These are phyloP conservation scores for Leucozona laternaria DNA, from an alignment of 2,888 invertebrate genomes.

Conservation along the genomic window DNA sequence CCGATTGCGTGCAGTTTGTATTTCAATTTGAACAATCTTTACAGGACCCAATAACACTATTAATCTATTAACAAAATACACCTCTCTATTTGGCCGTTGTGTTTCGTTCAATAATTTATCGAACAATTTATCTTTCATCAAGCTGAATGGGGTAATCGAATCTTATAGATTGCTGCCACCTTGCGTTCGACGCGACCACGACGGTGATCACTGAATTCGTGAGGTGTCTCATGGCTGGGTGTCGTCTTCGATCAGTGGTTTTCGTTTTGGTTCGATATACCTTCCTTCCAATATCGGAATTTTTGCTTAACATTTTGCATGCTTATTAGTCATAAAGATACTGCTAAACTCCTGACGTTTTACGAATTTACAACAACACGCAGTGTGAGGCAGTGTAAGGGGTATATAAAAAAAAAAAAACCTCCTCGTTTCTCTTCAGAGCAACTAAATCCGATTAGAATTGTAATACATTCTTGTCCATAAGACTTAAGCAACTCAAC, in stretches of 20 bases:
- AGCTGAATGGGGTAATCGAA: constrained; percentile 49
- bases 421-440: constrained; percentile 26
- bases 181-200: background rate
- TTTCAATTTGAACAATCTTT: constrained; percentile 55
- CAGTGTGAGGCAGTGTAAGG: background rate
- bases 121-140: constrained; percentile 33
- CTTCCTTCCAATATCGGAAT: constrained; percentile 2
- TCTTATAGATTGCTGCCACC: constrained; percentile 32
- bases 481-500: constrained; percentile 57
- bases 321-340: constrained; percentile 71
- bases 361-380: constrained; percentile 41
- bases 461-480: constrained; percentile 43
- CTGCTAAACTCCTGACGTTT: constrained; percentile 57
- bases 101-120: constrained; percentile 25
- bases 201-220: constrained; percentile 29
- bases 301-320: constrained; percentile 59
- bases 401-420: background rate
- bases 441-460: constrained; percentile 62
- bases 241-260: constrained; percentile 28
- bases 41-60: constrained; percentile 50
- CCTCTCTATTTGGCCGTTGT: constrained; percentile 44
- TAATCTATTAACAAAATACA: constrained; percentile 66
- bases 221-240: constrained; percentile 9
- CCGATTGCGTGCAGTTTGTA: constrained; percentile 59
- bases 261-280: background rate